Base-by-base conservation (phyloP, 2,797 vertebrate genomes). In the Molossus alvarezi region DNA sequence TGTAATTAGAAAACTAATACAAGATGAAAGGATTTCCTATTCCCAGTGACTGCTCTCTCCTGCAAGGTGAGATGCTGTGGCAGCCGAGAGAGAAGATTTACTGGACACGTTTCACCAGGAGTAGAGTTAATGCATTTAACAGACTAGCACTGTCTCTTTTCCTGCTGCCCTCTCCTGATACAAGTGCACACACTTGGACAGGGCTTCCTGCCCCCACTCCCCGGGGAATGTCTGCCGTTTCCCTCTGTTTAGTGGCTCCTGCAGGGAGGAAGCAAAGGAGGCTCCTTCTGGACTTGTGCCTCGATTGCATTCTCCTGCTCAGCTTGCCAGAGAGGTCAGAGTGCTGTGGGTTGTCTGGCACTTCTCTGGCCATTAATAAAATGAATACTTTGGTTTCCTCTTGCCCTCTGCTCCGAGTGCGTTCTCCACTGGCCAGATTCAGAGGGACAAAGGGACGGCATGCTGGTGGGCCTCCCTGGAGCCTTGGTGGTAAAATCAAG, bases 31-130 rank as follows among this genome's bases (percentile, higher is more conserved):
- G 37, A 12, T 57, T 2, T 18, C 14, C 76, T 91, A 14, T 60
- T n/a, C 51, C 1, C 1, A 17, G 73, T 21, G 69, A 37, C 82
- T 55, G 75, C n/a, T 53, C 69, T 82, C 81, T 88, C 85, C 81
- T 23, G 81, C 65, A 72, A 95, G 45, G 57, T 45, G 88, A 53
- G 88, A 14, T 62, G 85, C 79, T 77, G 0, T 14, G 53, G 85
- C 96, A 92, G 96, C 92, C 72, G 95, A 8, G 25, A 53, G 94
- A 60, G 9, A 79, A 58, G 67, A 14, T 82, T 64, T 67, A 20
- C n/a, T 13, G 57, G 58, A 75, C 33, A 1, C 0, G n/a, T 76
- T 92, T 94, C 91, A 89, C 27, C 41, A 58, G 45, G 72, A 79
- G 33, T 7, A 7, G 64, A 37, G 55, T 51, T 81, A 89, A 67